Conservation (phyloP, 2,113 vertebrate species). For the Tachycineta bicolor region DNA sequence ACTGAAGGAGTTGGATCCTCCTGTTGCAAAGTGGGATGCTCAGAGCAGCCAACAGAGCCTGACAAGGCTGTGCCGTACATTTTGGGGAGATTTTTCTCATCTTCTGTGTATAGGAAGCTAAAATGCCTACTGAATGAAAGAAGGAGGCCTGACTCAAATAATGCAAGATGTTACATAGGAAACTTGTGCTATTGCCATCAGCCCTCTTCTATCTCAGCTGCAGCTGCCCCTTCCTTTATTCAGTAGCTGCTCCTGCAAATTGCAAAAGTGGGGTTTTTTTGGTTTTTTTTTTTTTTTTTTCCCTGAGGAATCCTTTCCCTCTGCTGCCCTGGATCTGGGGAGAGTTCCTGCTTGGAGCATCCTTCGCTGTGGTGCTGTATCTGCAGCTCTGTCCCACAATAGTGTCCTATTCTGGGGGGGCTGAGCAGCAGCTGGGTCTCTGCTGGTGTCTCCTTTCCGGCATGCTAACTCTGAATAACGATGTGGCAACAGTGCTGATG, state of each 20-base stretch:
- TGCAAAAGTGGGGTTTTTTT: not conserved
- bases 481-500: not conserved
- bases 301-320: not conserved
- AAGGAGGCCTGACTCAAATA: not conserved
- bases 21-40: not conserved
- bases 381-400: fast-evolving
- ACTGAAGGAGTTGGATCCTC: not conserved
- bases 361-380: not conserved
- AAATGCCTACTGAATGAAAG: not conserved
- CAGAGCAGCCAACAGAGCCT: not conserved
- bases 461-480: not conserved
- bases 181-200: not conserved
- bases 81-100: not conserved
- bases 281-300: not conserved
- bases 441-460: not conserved
- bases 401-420: not conserved
- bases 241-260: not conserved
- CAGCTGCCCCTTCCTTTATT: not conserved
- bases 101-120: not conserved
- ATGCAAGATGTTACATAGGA: not conserved
- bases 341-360: not conserved
- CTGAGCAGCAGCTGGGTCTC: not conserved
- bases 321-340: not conserved
- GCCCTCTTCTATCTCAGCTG: not conserved
- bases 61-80: fast-evolving